Percentiles rank a stretch among this genome's conserved stretches.
phyloP scores from a whole-genome alignment of 1,140 invertebrate genomes.

The Druon quercuslanigerum region DNA sequence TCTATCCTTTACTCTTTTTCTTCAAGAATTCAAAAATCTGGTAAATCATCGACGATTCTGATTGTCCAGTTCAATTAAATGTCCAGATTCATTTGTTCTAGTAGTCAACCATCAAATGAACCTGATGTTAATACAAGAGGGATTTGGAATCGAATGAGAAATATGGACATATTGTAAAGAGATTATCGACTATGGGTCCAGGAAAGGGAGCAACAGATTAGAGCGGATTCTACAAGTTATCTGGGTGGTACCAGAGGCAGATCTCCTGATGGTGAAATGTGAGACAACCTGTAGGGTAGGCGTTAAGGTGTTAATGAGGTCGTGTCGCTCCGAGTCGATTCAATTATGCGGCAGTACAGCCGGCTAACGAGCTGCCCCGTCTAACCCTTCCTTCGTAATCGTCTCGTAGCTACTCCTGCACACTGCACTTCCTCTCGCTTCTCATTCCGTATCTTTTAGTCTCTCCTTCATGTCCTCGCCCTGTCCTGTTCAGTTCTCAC shows the following conservation, averaged over 20 bases:
- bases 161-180: background rate
- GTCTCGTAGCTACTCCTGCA: constrained; percentile 34
- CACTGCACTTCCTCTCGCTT: constrained; percentile 27
- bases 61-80: too few species aligned
- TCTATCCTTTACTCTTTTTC: too few species aligned
- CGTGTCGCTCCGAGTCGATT: constrained; percentile 74
- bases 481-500: constrained; percentile 24
- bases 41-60: too few species aligned
- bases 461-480: constrained; percentile 35
- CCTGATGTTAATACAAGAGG: too few species aligned
- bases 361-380: constrained; percentile 72
- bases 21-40: too few species aligned
- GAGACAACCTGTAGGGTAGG: constrained; percentile 73
- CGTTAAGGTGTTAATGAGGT: constrained; percentile 76
- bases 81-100: too few species aligned
- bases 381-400: constrained; percentile 51
- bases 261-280: constrained; percentile 65
- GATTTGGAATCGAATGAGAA: background rate
- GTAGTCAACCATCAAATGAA: too few species aligned
- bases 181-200: background rate
- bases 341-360: constrained; percentile 72
- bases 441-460: constrained; percentile 32
- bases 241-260: background rate
- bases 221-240: background rate
- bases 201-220: background rate